These are phyloP conservation scores for Scaptomyza parva DNA, from an alignment of 2,888 invertebrate genomes.

Conservation along the genomic window DNA sequence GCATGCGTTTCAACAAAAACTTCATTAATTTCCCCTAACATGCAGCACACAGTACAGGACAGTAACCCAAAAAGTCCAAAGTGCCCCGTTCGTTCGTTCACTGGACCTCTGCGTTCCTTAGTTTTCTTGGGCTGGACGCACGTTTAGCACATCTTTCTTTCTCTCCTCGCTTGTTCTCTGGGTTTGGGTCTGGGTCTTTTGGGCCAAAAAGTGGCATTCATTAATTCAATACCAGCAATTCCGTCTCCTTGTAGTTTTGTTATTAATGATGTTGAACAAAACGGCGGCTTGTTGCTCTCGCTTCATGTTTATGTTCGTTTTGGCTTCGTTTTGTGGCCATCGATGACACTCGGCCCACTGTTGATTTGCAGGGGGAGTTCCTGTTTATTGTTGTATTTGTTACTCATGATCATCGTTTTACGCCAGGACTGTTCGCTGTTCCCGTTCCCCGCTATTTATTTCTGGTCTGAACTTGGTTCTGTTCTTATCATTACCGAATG, in stretches of 20 bases:
- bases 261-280: constrained; percentile 84
- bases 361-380: constrained; percentile 68
- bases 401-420: constrained; percentile 51
- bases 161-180: neutral
- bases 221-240: constrained; percentile 72
- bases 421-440: constrained; percentile 35
- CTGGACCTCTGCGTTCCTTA: constrained; percentile 6
- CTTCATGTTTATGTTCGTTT: constrained; percentile 42
- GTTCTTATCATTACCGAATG: constrained; percentile 79
- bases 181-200: constrained; percentile 12
- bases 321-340: constrained; percentile 49
- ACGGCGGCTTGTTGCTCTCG: constrained; percentile 59
- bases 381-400: constrained; percentile 37
- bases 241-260: constrained; percentile 75
- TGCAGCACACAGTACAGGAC: constrained; percentile 22
- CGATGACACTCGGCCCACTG: constrained; percentile 63
- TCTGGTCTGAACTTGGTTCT: constrained; percentile 26
- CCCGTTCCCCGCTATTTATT: constrained; percentile 40
- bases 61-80: constrained; percentile 31
- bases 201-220: constrained; percentile 64
- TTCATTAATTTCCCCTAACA: constrained; percentile 80
- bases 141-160: constrained; percentile 75
- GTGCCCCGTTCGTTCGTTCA: constrained; percentile 23
- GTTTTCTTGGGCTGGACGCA: constrained; percentile 68
- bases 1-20: constrained; percentile 67